Conservation (phyloP, 2,797 vertebrate genomes). For the Potorous gilbertii region DNA sequence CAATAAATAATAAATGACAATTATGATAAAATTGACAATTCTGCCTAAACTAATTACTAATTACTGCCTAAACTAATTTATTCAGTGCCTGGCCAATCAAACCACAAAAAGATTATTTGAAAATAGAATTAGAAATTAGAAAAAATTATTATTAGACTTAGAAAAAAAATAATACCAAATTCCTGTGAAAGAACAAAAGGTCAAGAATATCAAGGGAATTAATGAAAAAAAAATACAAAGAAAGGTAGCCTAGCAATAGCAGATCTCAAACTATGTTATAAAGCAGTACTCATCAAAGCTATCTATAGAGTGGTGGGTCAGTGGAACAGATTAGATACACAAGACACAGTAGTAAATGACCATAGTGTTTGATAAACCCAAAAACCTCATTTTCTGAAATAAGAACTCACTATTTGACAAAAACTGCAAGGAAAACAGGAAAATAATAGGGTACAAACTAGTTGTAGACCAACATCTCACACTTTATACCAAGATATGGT, state of each 20-base stretch:
- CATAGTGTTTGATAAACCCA: neutral
- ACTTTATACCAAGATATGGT: neutral
- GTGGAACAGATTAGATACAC: neutral
- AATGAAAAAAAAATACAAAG: neutral
- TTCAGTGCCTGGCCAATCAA: neutral
- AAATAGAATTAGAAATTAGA: neutral
- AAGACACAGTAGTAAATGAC: neutral
- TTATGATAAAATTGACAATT: too few species aligned
- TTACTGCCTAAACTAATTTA: neutral
- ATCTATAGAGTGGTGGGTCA: neutral
- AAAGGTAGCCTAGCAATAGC: neutral
- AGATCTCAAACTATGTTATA: neutral
- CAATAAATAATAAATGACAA: neutral
- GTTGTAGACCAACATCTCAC: neutral
- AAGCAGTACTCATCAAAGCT: neutral
- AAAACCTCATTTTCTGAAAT: neutral
- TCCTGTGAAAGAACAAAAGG: neutral
- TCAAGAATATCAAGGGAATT: neutral
- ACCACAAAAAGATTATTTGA: neutral
- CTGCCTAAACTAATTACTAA: neutral
- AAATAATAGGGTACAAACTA: neutral
- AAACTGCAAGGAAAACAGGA: neutral
- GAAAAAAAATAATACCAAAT: neutral
- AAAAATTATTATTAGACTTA: neutral
- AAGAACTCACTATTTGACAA: neutral